A percentile compares a stretch with the other conserved stretches of the same genome.
phyloP scores from a whole-genome alignment of 2,113 vertebrate species.

The Micromys minutus region DNA sequence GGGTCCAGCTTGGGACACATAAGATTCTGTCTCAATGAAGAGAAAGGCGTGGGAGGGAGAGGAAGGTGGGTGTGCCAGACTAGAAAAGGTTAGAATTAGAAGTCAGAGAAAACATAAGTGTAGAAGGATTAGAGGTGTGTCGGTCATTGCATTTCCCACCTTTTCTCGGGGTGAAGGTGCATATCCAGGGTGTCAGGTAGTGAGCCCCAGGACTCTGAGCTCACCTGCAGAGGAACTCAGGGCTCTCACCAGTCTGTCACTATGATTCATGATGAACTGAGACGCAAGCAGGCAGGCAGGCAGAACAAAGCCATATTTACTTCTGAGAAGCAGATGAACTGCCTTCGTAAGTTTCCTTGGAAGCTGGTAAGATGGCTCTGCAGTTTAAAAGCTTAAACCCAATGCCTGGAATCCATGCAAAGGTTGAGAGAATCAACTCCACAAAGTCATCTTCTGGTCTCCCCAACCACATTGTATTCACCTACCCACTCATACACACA shows the following conservation, averaged over 20 bases:
- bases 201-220: neutral
- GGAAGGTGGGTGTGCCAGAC: neutral
- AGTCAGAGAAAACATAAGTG: neutral
- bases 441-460: neutral
- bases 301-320: rapidly evolving
- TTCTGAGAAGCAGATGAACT: neutral
- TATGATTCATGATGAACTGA: neutral
- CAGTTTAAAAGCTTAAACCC: neutral
- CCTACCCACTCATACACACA: neutral
- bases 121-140: neutral
- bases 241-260: rapidly evolving
- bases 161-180: neutral
- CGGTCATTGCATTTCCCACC: rapidly evolving
- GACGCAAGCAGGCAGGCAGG: neutral
- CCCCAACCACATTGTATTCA: no score
- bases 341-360: neutral
- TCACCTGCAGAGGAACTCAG: neutral
- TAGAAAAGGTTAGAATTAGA: neutral
- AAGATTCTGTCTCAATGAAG: neutral
- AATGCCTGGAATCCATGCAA: neutral
- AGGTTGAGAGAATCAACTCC: neutral
- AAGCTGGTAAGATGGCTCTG: neutral
- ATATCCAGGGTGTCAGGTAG: neutral
- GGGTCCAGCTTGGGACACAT: neutral
- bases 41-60: neutral